Evolutionary conservation across 2,113 vertebrate genomes (phyloP).

Genomic region (Balaeniceps rex): DNA sequence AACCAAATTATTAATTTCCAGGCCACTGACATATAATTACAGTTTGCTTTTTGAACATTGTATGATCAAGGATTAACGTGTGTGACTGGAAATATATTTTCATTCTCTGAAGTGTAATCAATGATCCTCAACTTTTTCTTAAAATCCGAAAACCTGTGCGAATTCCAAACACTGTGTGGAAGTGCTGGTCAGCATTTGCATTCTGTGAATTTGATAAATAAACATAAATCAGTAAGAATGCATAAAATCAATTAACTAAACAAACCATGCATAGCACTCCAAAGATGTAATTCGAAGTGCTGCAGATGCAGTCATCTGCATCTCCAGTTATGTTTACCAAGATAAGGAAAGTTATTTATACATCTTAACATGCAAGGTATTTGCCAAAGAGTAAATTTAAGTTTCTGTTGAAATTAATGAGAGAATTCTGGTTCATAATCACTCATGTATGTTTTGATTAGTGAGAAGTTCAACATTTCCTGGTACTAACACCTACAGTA

Average conservation of each 20-base stretch:
- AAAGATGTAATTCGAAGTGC: slow-evolving; percentile 8
- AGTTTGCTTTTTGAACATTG: not conserved
- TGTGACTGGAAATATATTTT: not conserved
- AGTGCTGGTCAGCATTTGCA: slow-evolving; percentile 48
- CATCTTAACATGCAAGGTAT: not conserved
- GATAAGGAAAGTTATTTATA: slow-evolving; percentile 30
- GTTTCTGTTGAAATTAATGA: slow-evolving; percentile 23
- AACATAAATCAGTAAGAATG: slow-evolving; percentile 40
- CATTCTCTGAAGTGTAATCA: not conserved
- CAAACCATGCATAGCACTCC: slow-evolving; percentile 2
- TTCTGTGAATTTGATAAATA: slow-evolving; percentile 48
- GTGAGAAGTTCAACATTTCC: slow-evolving; percentile 7
- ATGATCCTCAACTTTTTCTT: not conserved
- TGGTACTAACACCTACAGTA: not conserved
- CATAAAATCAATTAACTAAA: slow-evolving; percentile 68
- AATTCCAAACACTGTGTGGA: not conserved
- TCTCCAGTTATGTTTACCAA: slow-evolving; percentile 5
- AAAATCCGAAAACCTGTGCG: not conserved
- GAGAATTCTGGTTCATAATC: slow-evolving; percentile 7
- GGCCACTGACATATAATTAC: not conserved
- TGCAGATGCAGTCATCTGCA: slow-evolving; percentile 4
- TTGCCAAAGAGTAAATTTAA: slow-evolving; percentile 1
- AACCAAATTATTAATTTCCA: slow-evolving; percentile 8
- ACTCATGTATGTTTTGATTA: slow-evolving; percentile 26
- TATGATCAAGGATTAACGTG: not conserved